Percentiles rank a stretch among this genome's conserved stretches.
Evolutionary conservation across 2,113 vertebrate genomes (phyloP).

Genomic region (Mustelus asterias): DNA sequence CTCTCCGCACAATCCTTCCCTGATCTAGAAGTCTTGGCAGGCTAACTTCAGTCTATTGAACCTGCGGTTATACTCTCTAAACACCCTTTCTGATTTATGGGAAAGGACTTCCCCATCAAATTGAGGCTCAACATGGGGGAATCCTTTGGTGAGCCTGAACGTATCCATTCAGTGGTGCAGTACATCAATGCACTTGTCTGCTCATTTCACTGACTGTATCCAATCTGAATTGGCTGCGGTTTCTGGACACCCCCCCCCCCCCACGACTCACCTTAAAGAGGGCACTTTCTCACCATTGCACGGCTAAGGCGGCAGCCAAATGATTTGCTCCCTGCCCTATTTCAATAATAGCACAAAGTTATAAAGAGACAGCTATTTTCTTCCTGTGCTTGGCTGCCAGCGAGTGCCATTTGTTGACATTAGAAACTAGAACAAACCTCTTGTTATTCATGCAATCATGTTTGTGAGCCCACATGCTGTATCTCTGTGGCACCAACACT

Average conservation of each 20-base stretch:
- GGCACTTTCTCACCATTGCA: background rate
- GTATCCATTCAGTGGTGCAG: background rate
- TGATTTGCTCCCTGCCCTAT: background rate
- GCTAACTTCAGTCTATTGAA: background rate
- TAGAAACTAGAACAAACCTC: background rate
- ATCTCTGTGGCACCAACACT: background rate
- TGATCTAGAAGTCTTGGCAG: background rate
- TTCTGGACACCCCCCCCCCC: background rate
- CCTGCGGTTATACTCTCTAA: background rate
- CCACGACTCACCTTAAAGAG: background rate
- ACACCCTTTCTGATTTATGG: background rate
- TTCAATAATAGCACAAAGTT: background rate
- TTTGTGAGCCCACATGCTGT: background rate
- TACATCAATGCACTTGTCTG: background rate
- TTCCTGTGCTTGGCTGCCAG: background rate
- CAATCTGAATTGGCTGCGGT: background rate
- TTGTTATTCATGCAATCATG: background rate
- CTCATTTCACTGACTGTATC: background rate
- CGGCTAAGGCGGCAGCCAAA: background rate
- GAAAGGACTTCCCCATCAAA: background rate
- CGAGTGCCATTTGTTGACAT: background rate
- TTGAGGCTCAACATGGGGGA: background rate
- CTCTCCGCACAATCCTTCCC: background rate
- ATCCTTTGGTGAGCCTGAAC: background rate
- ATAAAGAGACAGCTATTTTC: background rate